A percentile compares a stretch with the other conserved stretches of the same genome.
Evolutionary conservation across 1,140 invertebrate genomes (phyloP).

Genomic region (Sminthurinus signatus): DNA sequence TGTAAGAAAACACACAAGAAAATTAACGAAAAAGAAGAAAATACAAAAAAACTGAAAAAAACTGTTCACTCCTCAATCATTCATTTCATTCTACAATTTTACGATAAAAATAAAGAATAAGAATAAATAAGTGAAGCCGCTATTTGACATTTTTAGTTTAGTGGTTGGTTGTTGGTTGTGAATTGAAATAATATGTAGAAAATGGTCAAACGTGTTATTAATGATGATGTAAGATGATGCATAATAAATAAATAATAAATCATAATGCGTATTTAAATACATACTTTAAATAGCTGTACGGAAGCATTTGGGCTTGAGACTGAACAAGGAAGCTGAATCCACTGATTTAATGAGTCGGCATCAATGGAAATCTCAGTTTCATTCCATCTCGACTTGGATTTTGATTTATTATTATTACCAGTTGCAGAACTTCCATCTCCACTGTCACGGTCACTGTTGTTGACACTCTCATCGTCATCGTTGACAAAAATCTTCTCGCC

Average conservation of each 20-base stretch:
- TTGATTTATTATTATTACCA: no score
- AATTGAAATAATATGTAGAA: no score
- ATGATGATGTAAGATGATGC: not conserved
- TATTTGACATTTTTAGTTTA: not conserved
- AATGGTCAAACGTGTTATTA: no score
- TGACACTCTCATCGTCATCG: no score
- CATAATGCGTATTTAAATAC: not conserved
- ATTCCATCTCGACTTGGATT: no score
- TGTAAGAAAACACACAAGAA: not conserved
- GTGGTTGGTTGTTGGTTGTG: no score
- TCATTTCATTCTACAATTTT: not conserved
- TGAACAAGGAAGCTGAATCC: constrained; percentile 1
- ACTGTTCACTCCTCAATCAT: not conserved
- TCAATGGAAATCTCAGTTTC: no score
- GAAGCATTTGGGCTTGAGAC: not conserved
- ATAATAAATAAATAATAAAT: not conserved
- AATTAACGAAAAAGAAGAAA: not conserved
- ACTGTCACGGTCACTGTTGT: no score
- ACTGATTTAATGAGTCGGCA: no score
- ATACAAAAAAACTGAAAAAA: not conserved
- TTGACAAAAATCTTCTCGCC: no score
- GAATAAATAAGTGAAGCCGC: not conserved
- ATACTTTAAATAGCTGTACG: constrained; percentile 5
- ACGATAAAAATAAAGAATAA: not conserved
- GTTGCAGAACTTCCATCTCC: no score